phyloP scores from a whole-genome alignment of 2,888 invertebrate species.

The Drosophila lacicola region DNA sequence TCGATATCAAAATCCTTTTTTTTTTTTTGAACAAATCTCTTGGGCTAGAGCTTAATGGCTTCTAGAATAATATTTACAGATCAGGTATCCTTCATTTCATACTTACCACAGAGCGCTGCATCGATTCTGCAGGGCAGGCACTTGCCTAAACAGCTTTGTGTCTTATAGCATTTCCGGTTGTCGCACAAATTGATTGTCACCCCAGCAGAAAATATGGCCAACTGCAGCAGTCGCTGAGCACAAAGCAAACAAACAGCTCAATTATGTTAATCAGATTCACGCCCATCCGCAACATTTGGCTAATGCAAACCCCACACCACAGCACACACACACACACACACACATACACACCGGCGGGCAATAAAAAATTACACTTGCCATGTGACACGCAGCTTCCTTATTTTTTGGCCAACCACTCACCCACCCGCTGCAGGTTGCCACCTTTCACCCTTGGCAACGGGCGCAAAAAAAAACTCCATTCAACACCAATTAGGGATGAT shows the following conservation, averaged over 20 bases:
- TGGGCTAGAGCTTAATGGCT: too few relatives aligned
- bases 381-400: constrained; percentile 55
- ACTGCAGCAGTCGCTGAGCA: constrained; percentile 9
- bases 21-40: too few relatives aligned
- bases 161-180: not conserved
- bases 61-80: too few relatives aligned
- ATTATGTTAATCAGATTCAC: constrained; percentile 81
- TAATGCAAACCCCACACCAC: constrained; percentile 38
- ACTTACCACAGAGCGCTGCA: too few relatives aligned
- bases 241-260: constrained; percentile 74
- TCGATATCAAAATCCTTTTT: too few relatives aligned
- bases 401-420: constrained; percentile 20
- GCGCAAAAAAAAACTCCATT: constrained; percentile 81
- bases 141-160: not conserved
- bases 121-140: not conserved
- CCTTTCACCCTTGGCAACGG: constrained; percentile 69
- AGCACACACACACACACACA: not conserved
- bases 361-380: constrained; percentile 58
- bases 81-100: too few relatives aligned
- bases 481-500: constrained; percentile 85
- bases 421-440: constrained; percentile 60
- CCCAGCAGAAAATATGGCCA: constrained; percentile 18
- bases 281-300: constrained; percentile 66
- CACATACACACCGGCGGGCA: constrained; percentile 24
- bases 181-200: constrained; percentile 43